Base-by-base conservation (phyloP, 2,113 vertebrate genomes). In the Aplodontia rufa region DNA sequence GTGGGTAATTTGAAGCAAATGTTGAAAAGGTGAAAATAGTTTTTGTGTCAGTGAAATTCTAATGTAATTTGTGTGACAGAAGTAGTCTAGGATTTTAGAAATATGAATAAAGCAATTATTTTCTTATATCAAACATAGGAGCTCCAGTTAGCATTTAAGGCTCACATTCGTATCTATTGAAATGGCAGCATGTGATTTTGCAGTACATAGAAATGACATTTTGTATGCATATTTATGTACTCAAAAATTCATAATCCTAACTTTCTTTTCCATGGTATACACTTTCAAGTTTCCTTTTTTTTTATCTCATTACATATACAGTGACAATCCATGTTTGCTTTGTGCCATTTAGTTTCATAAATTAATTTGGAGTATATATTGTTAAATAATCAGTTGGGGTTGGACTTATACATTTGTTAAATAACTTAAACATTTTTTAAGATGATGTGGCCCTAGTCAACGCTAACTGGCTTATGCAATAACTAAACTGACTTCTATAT, bases 1-100 rank as follows among this genome's bases (percentile, higher is more conserved):
- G 10, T 94, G n/a, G 51, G 22, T 19, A 76, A 75, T 81, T 92
- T 90, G 28, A 92, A 81, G 69, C 53, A 92, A 86, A 89, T 69
- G 13, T 87, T 66, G 51, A 78, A 24, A 74, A 80, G 9, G 2
- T 66, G 49, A 80, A 86, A 95, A 85, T 20, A 91, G 26, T 40
- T 82, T 88, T 49, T 95, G 30, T 64, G 75, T 3, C 80, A 19
- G 20, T 75, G 45, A 45, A 17, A 69, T 35, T 68, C 20, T 74
- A 53, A 86, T 16, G 66, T 74, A 35, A 58, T 0, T 93, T 86
- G n/a, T 0, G 4, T 26, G 81, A 58, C 11, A 20, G 26, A 87
- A 87, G 8, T 75, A 66, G 40, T n/a, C 1, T 9, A 62, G 22
- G 2, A 17, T 91, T 82, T 94, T 64, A 86, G 40, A 90, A 75